Evolutionary conservation across 2,797 vertebrate species (phyloP), one percentile per base, ranked within the genome.

Genomic region (Anabacerthia variegaticeps): DNA sequence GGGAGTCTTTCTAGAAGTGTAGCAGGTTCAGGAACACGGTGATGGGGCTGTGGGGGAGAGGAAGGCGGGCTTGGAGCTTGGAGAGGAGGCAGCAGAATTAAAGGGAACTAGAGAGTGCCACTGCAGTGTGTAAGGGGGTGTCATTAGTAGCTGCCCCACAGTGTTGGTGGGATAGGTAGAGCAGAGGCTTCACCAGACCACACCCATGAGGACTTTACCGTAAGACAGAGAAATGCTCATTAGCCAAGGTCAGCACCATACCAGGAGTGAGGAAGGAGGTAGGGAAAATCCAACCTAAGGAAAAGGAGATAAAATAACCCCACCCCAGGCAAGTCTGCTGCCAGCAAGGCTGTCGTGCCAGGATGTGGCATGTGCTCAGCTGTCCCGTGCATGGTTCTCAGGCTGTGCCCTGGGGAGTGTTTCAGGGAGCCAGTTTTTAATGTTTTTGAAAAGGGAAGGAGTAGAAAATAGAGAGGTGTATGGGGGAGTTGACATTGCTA

Each of bases 341-440:
- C 49, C 10, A 6, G 30, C 32, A 4, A 5, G 54, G 22, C 39
- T 36, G 18, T 21, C 18, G 20, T 27, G 59, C 41, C 30, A 26
- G 56, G 58, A 32, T 34, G 24, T 1, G 0, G 58, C 17, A 13
- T 10, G 0, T 22, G 15, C 69, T 68, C 2, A 0, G 23, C 46
- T 3, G 1, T 52, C 39, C 36, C 26, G 5, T 17, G 30, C n/a
- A 5, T 2, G 3, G 9, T 23, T 43, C 56, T 34, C 1, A 2
- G 48, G 13, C 56, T 74, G 36, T 73, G 77, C 20, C 46, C 48
- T 44, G 34, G 20, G 32, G 16, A n/a, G 15, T 28, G 54, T 30
- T 78, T 46, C 43, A 5, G 26, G 49, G 37, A 56, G 32, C 5
- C 28, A 4, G 23, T 14, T 36, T 37, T 65, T n/a, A 36, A 13